phyloP scores from a whole-genome alignment of 2,888 invertebrate genomes.

The Tetanocera ferruginea region DNA sequence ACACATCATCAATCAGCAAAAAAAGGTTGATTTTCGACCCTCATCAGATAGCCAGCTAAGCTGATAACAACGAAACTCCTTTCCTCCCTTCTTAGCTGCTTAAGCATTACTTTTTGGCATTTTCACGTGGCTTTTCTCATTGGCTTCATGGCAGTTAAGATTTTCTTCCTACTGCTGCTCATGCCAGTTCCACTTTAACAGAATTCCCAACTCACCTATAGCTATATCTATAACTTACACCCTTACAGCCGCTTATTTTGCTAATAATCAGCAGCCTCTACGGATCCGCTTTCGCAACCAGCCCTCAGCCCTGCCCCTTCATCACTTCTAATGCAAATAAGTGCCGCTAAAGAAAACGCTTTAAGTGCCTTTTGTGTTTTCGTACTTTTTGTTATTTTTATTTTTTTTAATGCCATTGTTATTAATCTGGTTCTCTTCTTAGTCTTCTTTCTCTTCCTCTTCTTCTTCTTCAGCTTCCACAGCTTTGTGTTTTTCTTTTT shows the following conservation, averaged over 20 bases:
- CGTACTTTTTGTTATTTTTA: not conserved
- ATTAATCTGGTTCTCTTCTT: not conserved
- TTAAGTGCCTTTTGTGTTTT: not conserved
- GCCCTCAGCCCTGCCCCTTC: not conserved
- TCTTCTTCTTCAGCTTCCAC: not conserved
- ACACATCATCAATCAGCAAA: no score
- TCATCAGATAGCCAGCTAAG: no score
- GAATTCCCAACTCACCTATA: not conserved
- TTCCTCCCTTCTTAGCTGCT: no score
- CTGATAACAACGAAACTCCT: no score
- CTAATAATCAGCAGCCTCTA: not conserved
- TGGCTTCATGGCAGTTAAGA: no score
- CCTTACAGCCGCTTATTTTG: not conserved
- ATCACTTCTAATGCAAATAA: not conserved
- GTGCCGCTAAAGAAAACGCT: not conserved
- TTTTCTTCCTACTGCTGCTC: no score
- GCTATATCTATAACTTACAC: not conserved
- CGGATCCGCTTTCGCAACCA: not conserved
- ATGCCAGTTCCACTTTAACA: no score
- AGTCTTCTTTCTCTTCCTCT: not conserved
- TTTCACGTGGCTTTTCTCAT: no score
- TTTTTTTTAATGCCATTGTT: not conserved
- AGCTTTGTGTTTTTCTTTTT: not conserved
- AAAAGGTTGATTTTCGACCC: no score
- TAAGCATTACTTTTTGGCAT: no score